Evolutionary conservation across 2,113 vertebrate species (phyloP), one percentile per base, ranked within the genome.

Genomic region (Heterocephalus glaber): DNA sequence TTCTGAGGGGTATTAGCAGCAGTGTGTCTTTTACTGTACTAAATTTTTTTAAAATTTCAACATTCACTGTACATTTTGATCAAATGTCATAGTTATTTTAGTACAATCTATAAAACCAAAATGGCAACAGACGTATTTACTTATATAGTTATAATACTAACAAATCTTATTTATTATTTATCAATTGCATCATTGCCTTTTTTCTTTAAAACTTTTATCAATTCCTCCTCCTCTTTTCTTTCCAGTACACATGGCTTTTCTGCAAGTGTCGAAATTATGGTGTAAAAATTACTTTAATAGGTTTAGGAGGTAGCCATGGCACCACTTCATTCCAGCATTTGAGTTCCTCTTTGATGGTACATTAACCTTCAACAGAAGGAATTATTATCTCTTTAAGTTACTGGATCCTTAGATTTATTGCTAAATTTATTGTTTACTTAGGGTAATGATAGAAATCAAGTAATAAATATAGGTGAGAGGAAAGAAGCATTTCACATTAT

Each of bases 361-460:
- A 72, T 92, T 90, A 88, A 87, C 35, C 24, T 77, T 26, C 24
- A 83, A 54, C 5, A 11, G 13, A 92, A 84, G 1, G 1, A 58
- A 47, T 93, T 82, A 66, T 26, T 84, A 61, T 87, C n/a, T 38
- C 17, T 77, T 76, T 70, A 92, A 49, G 8, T 12, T 77, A 92
- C 30, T 44, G 20, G n/a, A 70, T 88, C 58, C 20, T 89, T 93
- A 90, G 3, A 49, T 49, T 49, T 49, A 0, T 10, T 95, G 56
- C 4, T 95, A 49, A 68, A 61, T 90, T n/a, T 93, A 77, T 92
- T 93, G 20, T 95, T 93, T 83, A 80, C 35, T 77, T 90, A 95
- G 26, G 24, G 30, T 88, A 77, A 77, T 94, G 11, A 96, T 35
- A 66, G 6, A 77, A 92, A 61, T 81, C 68, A 90, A 76, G 22